Evolutionary conservation across 1,140 invertebrate species (phyloP), one percentile per base, ranked within the genome.

Genomic region (Heliconius himera): DNA sequence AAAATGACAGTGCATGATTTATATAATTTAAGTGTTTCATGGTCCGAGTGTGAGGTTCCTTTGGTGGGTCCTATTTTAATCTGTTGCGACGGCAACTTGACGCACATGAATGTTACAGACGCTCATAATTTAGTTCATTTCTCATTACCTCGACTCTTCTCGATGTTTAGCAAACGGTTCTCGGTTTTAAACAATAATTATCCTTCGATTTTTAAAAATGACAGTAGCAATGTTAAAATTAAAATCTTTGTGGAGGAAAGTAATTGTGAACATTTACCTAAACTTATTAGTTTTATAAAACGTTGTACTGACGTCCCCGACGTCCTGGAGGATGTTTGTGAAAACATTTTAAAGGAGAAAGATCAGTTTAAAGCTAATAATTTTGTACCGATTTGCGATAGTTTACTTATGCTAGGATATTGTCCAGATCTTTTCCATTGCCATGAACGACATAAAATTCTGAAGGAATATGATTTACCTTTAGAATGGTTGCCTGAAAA

Each of bases 71-170:
- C 93, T 1, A 87, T 94, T 20, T 80, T 95, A 41, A 80, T 95
- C 16, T 94, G 94, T 80, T 92, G 90, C 73, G 93, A 95, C 80
- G 86, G 85, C 3, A 95, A 93, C 87, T 84, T 95, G 56, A 86
- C 74, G 11, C 92, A 93, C 82, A 78, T 95, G 76, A 93, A 94
- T 75, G 78, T 94, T 1, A 90, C 88, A 8, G 85, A 95, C 60
- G 93, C 91, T 1, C 82, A 91, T 78, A 87, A 91, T 81, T 83
- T 95, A 8, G 66, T 94, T 0, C 90, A 94, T 79, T 95, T 88
- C 83, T 94, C 93, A 8, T 76, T 94, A 72, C 93, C 93, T 1
- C 56, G 80, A 20, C 77, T 90, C 3, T 94, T 90, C 77, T 93
- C 92, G 0, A 89, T 80, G 74, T 95, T 95, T 71, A 89, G 89